Evolutionary conservation across 2,797 vertebrate species (phyloP), one percentile per base, ranked within the genome.

Genomic region (Microtus californicus): DNA sequence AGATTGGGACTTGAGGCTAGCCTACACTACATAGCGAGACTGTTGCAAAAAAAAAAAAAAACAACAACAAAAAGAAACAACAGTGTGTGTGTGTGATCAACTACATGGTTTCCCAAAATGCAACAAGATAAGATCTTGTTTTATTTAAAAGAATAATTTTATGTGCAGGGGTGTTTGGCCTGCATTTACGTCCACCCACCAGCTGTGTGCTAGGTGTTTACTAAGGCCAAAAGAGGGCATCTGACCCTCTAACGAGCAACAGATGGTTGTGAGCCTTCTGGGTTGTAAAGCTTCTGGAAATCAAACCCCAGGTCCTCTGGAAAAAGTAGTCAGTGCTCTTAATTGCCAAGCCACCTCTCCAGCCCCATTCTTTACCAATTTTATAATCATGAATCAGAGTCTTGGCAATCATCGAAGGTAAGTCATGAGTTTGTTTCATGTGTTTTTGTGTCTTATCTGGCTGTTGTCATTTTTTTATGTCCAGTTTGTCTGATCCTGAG

Each of bases 51-150:
- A 74, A 56, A 54, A 11, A 15, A 40, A 25, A 59, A 81, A 6
- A 59, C 25, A 14, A 13, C 43, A 59, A 23, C 59, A 80, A 5
- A 81, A 40, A 9, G 21, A 45, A 51, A 63, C 5, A 61, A 43
- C 8, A 25, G 15, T 63, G 40, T 43, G 40, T 83, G 79, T 90
- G 92, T 40, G 80, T 27, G 61, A 71, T 43, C 63, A 87, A 4
- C 48, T 77, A 67, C n/a, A 61, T 87, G 43, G 40, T 91, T 93
- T 45, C 54, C n/a, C 89, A 94, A 93, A 96, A 77, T 85, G 81
- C 5, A 87, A 92, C 79, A 86, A 97, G 63, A 48, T 82, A 87
- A 67, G 56, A 71, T 87, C 13, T 81, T 23, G 0, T 94, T 92
- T 81, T 86, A 76, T 45, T 31, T 73, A 25, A 23, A 67, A 48